Evolutionary conservation across 2,797 vertebrate species (phyloP), one percentile per base, ranked within the genome.

Genomic region (Chaetodon trifasciatus): DNA sequence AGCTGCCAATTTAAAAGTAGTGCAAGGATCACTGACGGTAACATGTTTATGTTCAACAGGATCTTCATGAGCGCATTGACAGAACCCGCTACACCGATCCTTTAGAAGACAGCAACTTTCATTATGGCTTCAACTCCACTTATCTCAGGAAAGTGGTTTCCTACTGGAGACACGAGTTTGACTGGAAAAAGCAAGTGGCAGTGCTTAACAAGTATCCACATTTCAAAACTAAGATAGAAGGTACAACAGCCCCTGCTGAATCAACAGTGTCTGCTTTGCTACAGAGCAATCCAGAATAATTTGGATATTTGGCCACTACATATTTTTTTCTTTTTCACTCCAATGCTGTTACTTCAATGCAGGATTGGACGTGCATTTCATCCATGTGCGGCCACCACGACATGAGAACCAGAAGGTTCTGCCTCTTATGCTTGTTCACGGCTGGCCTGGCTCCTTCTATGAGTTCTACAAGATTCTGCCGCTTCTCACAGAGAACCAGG

Each of bases 381-480:
- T 98, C 67, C 97, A 96, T 0, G 95, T 97, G 82, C 96, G 94
- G 11, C 96, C 97, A 0, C 21, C 90, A 6, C 91, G 62, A 0
- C 84, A 87, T 1, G 82, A 85, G 0, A 95, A 95, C 12, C 93
- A 83, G 89, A 93, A 76, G 77, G 93, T 96, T 72, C 58, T 92
- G 53, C 96, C 97, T 65, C 93, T 98, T 4, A 93, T 98, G 91
- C 93, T 98, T 73, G 95, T 97, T 28, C 97, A 98, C 0, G 97
- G 97, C 72, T 98, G 97, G 97, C 97, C 97, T 0, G 97, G 97
- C 11, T 98, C 96, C 71, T 97, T 98, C 84, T 98, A 93, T 0
- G 97, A 98, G 90, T 98, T 98, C 94, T 98, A 97, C 91, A 96
- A 89, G 89, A 97, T 97, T 69, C 86, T 98, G 10, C 97, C 97